phyloP scores from a whole-genome alignment of 2,113 vertebrate genomes.

The Arothron firmamentum region DNA sequence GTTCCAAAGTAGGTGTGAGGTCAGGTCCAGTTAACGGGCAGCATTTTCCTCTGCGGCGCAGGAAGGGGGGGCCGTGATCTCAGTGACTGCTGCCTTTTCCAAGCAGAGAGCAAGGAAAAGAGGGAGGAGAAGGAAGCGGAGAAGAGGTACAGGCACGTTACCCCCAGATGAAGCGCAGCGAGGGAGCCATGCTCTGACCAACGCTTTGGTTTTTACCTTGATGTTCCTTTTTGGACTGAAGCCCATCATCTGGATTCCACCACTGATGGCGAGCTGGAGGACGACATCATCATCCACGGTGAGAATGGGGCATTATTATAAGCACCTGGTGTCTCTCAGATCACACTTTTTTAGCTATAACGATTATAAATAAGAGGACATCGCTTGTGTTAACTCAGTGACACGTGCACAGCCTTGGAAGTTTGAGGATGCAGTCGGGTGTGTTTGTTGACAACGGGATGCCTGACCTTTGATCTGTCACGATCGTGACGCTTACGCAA shows the following conservation, averaged over 20 bases:
- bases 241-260: no score
- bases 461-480: not conserved
- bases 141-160: constrained; percentile 16
- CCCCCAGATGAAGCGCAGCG: constrained; percentile 11
- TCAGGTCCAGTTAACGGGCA: constrained; percentile 24
- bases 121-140: constrained; percentile 14
- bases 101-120: constrained; percentile 22
- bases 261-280: no score
- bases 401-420: constrained; percentile 4
- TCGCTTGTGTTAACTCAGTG: not conserved
- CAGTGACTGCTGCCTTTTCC: constrained; percentile 30
- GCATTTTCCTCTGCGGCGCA: constrained; percentile 39
- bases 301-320: constrained; percentile 24
- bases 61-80: constrained; percentile 51
- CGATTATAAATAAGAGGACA: not conserved
- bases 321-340: constrained; percentile 3
- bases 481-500: no score
- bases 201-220: no score
- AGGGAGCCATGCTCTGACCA: constrained; percentile 5
- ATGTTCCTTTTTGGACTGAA: no score
- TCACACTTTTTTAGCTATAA: no score
- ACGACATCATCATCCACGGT: constrained; percentile 51
- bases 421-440: constrained; percentile 16
- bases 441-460: not conserved
- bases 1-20: constrained; percentile 47